A percentile compares a stretch with the other conserved stretches of the same genome.
These are phyloP conservation scores for Homarus gammarus DNA, from an alignment of 2,888 invertebrate genomes.

Conservation along the genomic window DNA sequence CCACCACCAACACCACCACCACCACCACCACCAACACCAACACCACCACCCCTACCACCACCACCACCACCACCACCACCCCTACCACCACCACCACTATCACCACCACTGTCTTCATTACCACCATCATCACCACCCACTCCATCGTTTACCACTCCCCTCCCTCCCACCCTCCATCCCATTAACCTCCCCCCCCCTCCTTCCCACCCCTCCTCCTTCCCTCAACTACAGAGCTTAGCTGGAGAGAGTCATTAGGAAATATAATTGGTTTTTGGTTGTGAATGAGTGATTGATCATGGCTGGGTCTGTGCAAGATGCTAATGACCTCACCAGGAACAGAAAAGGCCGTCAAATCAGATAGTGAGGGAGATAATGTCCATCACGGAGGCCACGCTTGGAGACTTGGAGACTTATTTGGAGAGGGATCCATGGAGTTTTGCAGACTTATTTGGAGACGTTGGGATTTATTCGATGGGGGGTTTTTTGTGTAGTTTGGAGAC, in stretches of 20 bases:
- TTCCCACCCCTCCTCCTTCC: background rate
- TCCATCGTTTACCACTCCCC: background rate
- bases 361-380: slow-evolving; percentile 35
- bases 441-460: no score
- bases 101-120: background rate
- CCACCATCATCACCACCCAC: background rate
- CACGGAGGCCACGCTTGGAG: background rate
- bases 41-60: background rate
- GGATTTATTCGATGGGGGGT: no score
- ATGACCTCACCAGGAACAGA: slow-evolving; percentile 42
- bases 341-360: slow-evolving; percentile 55
- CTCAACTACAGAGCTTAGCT: slow-evolving; percentile 4
- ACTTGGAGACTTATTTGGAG: background rate
- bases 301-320: slow-evolving; percentile 44
- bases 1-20: no score
- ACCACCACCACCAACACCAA: no score
- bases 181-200: background rate
- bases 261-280: slow-evolving; percentile 59
- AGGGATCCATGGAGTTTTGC: no score
- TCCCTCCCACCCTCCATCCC: background rate
- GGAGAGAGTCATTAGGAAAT: slow-evolving; percentile 54
- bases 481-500: no score
- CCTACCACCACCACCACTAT: background rate
- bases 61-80: background rate
- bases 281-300: slow-evolving; percentile 62